Percentiles rank a stretch among this genome's conserved stretches.
phyloP scores from a whole-genome alignment of 2,113 vertebrate genomes.

The Takifugu flavidus region DNA sequence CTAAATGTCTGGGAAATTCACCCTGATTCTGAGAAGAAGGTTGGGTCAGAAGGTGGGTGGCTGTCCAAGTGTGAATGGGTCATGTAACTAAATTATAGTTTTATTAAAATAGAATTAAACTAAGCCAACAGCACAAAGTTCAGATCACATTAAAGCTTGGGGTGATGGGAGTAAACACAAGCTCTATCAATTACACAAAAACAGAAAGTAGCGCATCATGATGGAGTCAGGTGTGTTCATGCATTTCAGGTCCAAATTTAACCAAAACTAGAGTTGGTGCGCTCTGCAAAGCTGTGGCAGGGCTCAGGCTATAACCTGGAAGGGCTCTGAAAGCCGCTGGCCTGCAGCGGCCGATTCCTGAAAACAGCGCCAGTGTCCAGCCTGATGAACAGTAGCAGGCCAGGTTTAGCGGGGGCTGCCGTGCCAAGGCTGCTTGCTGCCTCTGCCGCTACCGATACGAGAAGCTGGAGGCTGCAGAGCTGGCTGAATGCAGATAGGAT shows the following conservation, averaged over 20 bases:
- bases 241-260: conserved; percentile 1
- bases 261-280: not conserved
- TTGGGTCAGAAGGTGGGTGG: conserved; percentile 5
- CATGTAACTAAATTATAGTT: conserved; percentile 8
- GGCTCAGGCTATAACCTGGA: conserved; percentile 4
- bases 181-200: not conserved
- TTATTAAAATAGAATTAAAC: conserved; percentile 24
- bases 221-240: no score
- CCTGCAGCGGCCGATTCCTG: conserved; percentile 15
- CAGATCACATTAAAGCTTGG: conserved; percentile 4
- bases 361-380: conserved; percentile 9
- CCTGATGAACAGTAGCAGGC: conserved; percentile 13
- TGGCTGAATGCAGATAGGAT: conserved; percentile 68
- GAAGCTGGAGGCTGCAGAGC: conserved; percentile 48
- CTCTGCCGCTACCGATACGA: conserved; percentile 13
- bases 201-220: not conserved
- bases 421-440: conserved; percentile 10
- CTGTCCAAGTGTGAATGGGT: not conserved
- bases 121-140: conserved; percentile 13
- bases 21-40: conserved; percentile 12
- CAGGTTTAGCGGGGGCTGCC: conserved; percentile 11
- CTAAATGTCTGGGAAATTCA: no score
- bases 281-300: conserved; percentile 25
- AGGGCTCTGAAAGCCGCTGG: conserved; percentile 2
- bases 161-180: conserved; percentile 29